Evolutionary conservation across 2,113 vertebrate genomes (phyloP).

Genomic region (Daubentonia madagascariensis): DNA sequence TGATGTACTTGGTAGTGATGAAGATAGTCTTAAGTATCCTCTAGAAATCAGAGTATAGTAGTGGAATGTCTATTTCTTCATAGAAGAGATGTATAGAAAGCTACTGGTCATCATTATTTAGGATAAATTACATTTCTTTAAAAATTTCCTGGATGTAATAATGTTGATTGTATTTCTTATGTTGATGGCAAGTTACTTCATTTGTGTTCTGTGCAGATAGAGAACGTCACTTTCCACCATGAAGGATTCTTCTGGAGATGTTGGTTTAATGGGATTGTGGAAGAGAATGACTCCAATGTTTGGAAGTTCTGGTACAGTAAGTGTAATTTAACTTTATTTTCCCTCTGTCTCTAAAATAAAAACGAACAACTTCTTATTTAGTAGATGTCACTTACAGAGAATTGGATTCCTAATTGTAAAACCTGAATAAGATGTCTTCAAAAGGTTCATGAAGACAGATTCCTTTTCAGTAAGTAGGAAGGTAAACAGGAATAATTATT

Average conservation of each 20-base stretch:
- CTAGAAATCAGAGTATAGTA: neutral
- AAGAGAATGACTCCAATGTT: slow-evolving; percentile 82
- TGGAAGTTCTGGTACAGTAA: slow-evolving; percentile 96
- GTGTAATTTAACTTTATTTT: slow-evolving; percentile 70
- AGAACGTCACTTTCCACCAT: slow-evolving; percentile 88
- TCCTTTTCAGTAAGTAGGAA: neutral
- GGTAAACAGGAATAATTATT: neutral
- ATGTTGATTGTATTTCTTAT: neutral
- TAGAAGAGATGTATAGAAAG: neutral
- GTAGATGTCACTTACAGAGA: neutral
- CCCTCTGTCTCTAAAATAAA: slow-evolving; percentile 8
- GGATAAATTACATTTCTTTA: neutral
- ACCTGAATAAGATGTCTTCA: neutral
- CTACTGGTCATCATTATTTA: neutral
- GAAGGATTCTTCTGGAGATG: slow-evolving; percentile 99
- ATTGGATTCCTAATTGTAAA: neutral
- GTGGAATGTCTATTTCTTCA: neutral
- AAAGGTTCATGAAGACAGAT: neutral
- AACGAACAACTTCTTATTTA: neutral
- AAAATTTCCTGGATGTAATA: neutral
- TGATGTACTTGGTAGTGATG: neutral
- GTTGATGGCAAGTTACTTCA: neutral
- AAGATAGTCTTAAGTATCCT: neutral
- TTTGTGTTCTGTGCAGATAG: slow-evolving; percentile 72
- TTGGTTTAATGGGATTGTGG: slow-evolving; percentile 84